Conservation (phyloP, 2,113 vertebrate genomes). For the Apodemus speciosus region DNA sequence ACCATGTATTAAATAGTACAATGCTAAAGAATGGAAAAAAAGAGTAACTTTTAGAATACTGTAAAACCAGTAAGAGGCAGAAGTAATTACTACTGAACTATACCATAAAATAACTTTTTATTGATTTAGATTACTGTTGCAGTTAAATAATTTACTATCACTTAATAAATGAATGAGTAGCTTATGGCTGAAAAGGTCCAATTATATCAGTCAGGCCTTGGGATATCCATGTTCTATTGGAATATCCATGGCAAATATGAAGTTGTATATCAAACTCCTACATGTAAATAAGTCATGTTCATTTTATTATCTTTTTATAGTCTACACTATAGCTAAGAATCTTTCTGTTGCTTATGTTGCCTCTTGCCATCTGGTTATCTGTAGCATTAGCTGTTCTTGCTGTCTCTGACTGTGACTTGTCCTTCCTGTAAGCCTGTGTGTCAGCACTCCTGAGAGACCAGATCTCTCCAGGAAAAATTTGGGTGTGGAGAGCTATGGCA, state of each 20-base stretch:
- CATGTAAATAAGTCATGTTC: not conserved
- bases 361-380: too few relatives aligned
- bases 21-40: not conserved
- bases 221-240: not conserved
- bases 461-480: too few relatives aligned
- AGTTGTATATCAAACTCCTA: not conserved
- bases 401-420: too few relatives aligned
- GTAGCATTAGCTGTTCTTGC: too few relatives aligned
- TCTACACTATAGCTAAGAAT: not conserved
- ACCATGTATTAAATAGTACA: too few relatives aligned
- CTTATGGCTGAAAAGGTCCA: not conserved
- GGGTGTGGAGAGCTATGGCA: too few relatives aligned
- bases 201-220: not conserved
- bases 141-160: not conserved
- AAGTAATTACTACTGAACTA: not conserved
- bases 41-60: not conserved
- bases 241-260: not conserved
- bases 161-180: conserved; percentile 5
- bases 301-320: not conserved
- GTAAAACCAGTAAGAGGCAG: not conserved
- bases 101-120: not conserved
- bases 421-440: too few relatives aligned
- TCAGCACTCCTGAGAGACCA: too few relatives aligned
- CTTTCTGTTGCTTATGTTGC: too few relatives aligned
- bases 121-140: not conserved